Conservation (phyloP, 2,797 vertebrate species). For the Phoebastria nigripes region DNA sequence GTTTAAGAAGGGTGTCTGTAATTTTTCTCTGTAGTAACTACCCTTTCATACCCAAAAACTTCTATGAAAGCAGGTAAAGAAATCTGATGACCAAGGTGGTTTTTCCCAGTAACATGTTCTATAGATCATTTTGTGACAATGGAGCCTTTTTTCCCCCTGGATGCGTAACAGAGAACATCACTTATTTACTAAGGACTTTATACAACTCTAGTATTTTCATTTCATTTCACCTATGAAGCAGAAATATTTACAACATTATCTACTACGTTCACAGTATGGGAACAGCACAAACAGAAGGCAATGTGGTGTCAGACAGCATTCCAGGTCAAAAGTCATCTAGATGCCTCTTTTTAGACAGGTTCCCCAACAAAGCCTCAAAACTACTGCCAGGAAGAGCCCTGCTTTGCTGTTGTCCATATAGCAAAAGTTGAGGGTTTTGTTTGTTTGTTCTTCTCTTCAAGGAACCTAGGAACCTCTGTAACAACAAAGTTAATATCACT, state of each 20-base stretch:
- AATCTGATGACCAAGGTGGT: neutral
- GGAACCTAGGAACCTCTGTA: neutral
- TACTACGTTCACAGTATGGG: neutral
- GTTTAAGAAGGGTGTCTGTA: neutral
- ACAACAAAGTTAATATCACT: neutral
- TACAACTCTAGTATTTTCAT: no score
- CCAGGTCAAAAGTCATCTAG: neutral
- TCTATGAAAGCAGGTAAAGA: neutral
- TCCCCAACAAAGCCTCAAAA: neutral
- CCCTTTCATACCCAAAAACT: neutral
- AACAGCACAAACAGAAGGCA: neutral
- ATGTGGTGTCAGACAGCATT: neutral
- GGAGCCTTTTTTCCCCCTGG: accelerated
- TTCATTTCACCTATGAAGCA: neutral
- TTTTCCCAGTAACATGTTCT: no score
- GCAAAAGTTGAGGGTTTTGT: neutral
- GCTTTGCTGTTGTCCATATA: neutral
- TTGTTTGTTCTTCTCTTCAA: neutral
- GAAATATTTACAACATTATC: neutral
- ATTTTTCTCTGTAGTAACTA: neutral
- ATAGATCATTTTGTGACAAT: neutral
- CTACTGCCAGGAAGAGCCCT: neutral
- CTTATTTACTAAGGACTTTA: neutral
- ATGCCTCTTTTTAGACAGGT: neutral
- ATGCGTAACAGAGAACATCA: neutral